phyloP scores from a whole-genome alignment of 2,888 invertebrate species.

The Ormyrus nitidulus region DNA sequence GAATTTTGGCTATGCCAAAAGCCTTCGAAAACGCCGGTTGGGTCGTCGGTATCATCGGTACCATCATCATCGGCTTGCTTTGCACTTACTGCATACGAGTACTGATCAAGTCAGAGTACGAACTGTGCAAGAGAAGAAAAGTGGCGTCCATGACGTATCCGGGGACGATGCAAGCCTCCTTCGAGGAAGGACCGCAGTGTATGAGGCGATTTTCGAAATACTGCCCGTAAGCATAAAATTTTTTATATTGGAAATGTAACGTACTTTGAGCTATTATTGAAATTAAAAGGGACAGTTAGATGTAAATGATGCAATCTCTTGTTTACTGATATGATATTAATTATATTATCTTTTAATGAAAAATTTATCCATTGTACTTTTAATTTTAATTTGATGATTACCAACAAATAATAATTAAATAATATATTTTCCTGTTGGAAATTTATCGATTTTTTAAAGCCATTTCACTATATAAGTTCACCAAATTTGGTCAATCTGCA shows the following conservation, averaged over 20 bases:
- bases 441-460: no score
- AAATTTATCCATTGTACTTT: no score
- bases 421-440: no score
- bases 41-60: constrained; percentile 86
- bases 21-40: constrained; percentile 91
- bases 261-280: no score
- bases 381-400: no score
- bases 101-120: constrained; percentile 84
- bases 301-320: no score
- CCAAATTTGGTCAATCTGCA: no score
- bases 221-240: constrained; percentile 55
- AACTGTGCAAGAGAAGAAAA: constrained; percentile 75
- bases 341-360: no score
- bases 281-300: no score
- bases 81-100: constrained; percentile 97
- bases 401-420: no score
- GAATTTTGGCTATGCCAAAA: constrained; percentile 93
- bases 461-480: no score
- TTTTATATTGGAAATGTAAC: not conserved
- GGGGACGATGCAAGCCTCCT: constrained; percentile 86
- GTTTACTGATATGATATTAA: no score
- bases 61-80: constrained; percentile 89
- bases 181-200: constrained; percentile 85
- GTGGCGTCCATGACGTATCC: constrained; percentile 87
- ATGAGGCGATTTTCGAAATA: constrained; percentile 74